Evolutionary conservation across 53 echinoderm and acorn worm genomes (phyloP).

Genomic region (Zoroaster sp.): DNA sequence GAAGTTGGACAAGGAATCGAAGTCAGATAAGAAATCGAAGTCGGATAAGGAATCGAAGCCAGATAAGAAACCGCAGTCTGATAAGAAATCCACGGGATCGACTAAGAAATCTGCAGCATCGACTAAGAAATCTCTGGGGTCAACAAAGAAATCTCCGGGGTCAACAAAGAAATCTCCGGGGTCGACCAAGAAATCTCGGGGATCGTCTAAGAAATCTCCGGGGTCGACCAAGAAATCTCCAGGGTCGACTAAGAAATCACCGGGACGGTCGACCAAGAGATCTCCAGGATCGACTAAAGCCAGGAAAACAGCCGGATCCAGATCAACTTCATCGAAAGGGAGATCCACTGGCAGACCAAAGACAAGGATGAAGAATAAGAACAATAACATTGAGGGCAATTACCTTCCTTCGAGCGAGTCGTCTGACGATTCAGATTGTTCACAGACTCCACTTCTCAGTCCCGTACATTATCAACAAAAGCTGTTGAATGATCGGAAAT

Average conservation of each 20-base stretch:
- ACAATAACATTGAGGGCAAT: slow-evolving; percentile 48
- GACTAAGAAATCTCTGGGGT: slow-evolving; percentile 33
- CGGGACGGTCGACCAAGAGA: background rate
- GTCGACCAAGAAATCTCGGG: slow-evolving; percentile 23
- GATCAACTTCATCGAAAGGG: background rate
- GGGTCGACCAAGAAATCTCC: slow-evolving; percentile 43
- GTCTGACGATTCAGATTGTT: slow-evolving; percentile 17
- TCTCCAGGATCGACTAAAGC: background rate
- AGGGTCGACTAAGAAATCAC: slow-evolving; percentile 4
- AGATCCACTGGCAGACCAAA: background rate
- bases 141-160: slow-evolving; percentile 30
- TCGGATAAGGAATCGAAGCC: slow-evolving; percentile 23
- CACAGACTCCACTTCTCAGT: slow-evolving; percentile 32
- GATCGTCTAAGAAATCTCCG: slow-evolving; percentile 23
- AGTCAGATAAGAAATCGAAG: slow-evolving; percentile 41
- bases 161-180: background rate
- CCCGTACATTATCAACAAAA: background rate
- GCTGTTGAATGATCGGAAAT: background rate
- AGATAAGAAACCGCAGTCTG: background rate
- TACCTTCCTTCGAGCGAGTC: background rate
- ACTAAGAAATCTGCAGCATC: no score
- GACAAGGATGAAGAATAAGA: slow-evolving; percentile 51
- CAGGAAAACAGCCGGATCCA: background rate
- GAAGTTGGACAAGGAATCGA: background rate
- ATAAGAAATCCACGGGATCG: slow-evolving; percentile 19